These are phyloP conservation scores for Pangasianodon gigas DNA, from an alignment of 2,113 vertebrate species.

Conservation along the genomic window DNA sequence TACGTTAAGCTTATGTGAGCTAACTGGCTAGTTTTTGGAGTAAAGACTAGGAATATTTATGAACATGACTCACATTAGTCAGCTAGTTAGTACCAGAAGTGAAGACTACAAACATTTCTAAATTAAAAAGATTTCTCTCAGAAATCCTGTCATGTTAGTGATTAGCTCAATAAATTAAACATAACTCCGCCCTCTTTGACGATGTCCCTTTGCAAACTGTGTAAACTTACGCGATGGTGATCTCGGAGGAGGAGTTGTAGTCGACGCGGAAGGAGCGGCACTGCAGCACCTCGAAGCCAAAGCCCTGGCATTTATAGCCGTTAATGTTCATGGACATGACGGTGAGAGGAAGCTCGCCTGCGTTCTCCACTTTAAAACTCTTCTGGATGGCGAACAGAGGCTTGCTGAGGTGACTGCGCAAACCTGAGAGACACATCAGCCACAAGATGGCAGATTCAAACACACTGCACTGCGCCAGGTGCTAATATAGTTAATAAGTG, in stretches of 20 bases:
- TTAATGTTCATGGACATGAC: constrained; percentile 95
- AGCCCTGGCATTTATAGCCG: constrained; percentile 94
- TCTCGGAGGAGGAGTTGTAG: constrained; percentile 88
- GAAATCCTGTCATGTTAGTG: not conserved
- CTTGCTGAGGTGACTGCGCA: constrained; percentile 82
- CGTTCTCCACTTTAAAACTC: constrained; percentile 96
- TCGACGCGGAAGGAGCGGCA: constrained; percentile 85
- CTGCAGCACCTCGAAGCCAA: constrained; percentile 93
- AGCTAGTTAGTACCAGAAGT: not conserved
- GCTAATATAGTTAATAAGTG: not conserved
- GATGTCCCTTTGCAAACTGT: too few species aligned
- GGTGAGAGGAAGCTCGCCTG: constrained; percentile 89
- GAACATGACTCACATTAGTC: not conserved
- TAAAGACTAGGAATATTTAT: not conserved
- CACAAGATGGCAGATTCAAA: not conserved
- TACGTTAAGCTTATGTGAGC: not conserved
- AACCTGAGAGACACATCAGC: constrained; percentile 68
- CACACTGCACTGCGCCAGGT: not conserved
- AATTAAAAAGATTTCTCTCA: not conserved
- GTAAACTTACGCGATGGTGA: constrained; percentile 89
- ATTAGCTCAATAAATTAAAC: not conserved
- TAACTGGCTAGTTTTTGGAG: not conserved
- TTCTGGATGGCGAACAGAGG: constrained; percentile 88
- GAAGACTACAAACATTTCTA: not conserved
- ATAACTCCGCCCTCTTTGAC: not conserved